Evolutionary conservation across 2,797 vertebrate species (phyloP).

Genomic region (Spinibarbus caldwelli): DNA sequence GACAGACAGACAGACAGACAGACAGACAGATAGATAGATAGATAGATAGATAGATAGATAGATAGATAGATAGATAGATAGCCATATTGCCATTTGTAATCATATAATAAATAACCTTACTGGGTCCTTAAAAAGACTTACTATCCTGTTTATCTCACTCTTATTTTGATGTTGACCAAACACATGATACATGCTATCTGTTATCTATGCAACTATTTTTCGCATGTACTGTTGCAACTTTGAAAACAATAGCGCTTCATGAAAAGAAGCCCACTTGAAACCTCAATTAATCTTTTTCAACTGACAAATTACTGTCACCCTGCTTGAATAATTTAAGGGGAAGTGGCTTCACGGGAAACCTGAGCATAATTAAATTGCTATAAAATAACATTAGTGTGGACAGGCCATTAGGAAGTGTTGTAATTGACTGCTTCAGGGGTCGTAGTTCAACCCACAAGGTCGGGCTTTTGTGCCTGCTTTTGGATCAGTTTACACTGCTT

Average conservation of each 20-base stretch:
- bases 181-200: not conserved
- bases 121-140: not conserved
- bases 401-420: slow-evolving; percentile 79
- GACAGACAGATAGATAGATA: too few species aligned
- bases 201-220: not conserved
- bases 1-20: not conserved
- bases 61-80: not conserved
- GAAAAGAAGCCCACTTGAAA: slow-evolving; percentile 67
- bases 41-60: not conserved
- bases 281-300: slow-evolving; percentile 71
- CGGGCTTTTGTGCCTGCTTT: slow-evolving; percentile 65
- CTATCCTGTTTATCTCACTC: not conserved
- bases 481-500: slow-evolving; percentile 20
- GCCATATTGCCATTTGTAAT: not conserved
- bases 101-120: not conserved
- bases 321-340: slow-evolving; percentile 80
- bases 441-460: slow-evolving; percentile 71
- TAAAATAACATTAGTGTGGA: slow-evolving; percentile 85
- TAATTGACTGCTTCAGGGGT: slow-evolving; percentile 78
- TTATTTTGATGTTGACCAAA: not conserved
- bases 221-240: slow-evolving; percentile 37
- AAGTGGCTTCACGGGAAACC: slow-evolving; percentile 78
- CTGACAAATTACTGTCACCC: slow-evolving; percentile 79
- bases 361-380: slow-evolving; percentile 87
- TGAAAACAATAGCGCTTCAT: slow-evolving; percentile 58